phyloP scores from a whole-genome alignment of 2,888 invertebrate species.

The Patella depressa region DNA sequence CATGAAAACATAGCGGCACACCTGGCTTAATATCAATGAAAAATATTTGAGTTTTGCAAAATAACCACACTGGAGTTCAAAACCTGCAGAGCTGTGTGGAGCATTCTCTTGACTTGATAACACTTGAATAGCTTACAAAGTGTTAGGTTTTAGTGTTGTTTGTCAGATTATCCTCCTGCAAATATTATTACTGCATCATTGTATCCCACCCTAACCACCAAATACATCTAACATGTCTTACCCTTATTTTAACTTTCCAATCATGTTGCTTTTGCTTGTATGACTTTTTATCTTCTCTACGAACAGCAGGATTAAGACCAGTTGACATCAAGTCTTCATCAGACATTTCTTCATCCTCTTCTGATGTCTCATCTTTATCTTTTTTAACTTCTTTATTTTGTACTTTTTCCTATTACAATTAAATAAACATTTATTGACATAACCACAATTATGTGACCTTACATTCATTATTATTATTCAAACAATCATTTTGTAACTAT shows the following conservation, averaged over 20 bases:
- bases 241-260: slow-evolving; percentile 66
- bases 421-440: slow-evolving; percentile 65
- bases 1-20: no score
- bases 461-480: no score
- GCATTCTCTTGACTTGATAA: no score
- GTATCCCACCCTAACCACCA: background rate
- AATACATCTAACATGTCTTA: slow-evolving; percentile 11
- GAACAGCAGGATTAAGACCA: slow-evolving; percentile 65
- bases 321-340: slow-evolving; percentile 46
- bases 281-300: slow-evolving; percentile 73
- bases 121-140: no score
- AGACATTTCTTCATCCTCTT: slow-evolving; percentile 68
- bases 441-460: background rate
- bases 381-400: slow-evolving; percentile 80
- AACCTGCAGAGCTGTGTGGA: no score
- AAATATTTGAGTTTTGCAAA: no score
- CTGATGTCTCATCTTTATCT: slow-evolving; percentile 64
- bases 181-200: no score
- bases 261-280: slow-evolving; percentile 74
- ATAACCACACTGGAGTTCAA: no score
- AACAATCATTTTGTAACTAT: no score
- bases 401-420: slow-evolving; percentile 74
- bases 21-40: no score
- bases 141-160: no score
- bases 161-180: no score